phyloP scores from a whole-genome alignment of 2,113 vertebrate species.

The Oceanites oceanicus region DNA sequence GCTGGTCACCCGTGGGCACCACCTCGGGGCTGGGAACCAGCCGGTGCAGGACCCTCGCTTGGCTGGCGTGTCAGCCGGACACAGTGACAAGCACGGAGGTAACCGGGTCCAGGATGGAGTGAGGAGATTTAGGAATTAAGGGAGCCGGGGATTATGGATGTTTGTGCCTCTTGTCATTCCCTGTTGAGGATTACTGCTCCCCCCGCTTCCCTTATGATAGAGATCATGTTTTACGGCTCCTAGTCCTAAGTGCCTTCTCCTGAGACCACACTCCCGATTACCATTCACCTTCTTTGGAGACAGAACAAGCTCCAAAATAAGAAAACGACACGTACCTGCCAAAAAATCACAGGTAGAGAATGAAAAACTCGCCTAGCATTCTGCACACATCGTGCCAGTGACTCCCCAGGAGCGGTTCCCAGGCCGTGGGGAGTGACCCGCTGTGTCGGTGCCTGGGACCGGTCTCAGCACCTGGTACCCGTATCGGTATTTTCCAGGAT shows the following conservation, averaged over 20 bases:
- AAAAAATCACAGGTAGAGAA: background rate
- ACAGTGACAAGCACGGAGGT: background rate
- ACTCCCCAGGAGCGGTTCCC: background rate
- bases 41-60: background rate
- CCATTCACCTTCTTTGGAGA: background rate
- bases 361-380: background rate
- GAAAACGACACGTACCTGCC: background rate
- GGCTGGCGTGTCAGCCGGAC: background rate
- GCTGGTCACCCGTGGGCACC: background rate
- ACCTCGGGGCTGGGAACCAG: background rate
- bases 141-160: background rate
- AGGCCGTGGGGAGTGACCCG: background rate
- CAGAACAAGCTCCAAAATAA: background rate
- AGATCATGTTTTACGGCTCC: background rate
- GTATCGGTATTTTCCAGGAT: background rate
- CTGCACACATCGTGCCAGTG: rapidly evolving
- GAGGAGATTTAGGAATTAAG: background rate
- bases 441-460: rapidly evolving
- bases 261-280: background rate
- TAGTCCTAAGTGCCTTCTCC: background rate
- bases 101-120: background rate
- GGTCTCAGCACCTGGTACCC: rapidly evolving
- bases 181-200: background rate
- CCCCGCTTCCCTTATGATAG: background rate
- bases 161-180: background rate